Conservation (phyloP, 1,140 invertebrate genomes). For the Kradibia gibbosae region DNA sequence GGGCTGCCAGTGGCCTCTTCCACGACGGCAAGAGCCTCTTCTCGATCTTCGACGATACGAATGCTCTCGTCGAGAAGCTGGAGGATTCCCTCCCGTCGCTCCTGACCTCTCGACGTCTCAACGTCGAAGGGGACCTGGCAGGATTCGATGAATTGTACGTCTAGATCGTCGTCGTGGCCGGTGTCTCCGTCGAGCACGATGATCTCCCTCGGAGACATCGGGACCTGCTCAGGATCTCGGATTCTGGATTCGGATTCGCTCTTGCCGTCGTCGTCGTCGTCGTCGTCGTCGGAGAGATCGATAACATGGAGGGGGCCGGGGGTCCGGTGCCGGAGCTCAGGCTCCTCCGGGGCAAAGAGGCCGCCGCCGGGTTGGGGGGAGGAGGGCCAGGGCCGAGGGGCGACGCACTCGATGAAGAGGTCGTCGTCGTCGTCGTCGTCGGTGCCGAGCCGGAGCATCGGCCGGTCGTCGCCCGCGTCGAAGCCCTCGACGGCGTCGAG, state of each 20-base stretch:
- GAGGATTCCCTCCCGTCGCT: not conserved
- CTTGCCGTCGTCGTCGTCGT: slow-evolving; percentile 6
- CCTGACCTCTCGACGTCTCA: no score
- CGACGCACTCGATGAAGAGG: not conserved
- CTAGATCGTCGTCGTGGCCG: slow-evolving; percentile 25
- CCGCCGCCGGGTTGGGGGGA: no score
- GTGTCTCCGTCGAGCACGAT: slow-evolving; percentile 29
- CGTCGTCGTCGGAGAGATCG: not conserved
- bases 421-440: not conserved
- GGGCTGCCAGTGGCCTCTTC: no score
- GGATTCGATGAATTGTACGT: not conserved
- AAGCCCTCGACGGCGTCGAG: not conserved
- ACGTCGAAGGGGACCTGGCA: not conserved
- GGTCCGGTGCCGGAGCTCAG: no score
- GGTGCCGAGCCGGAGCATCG: not conserved
- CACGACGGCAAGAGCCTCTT: no score
- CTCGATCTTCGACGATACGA: not conserved
- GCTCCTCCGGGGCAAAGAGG: no score
- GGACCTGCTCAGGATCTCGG: no score
- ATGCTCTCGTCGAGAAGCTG: not conserved
- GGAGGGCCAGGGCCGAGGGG: no score
- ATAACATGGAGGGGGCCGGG: not conserved
- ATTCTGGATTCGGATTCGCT: no score
- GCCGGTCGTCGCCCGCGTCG: not conserved
- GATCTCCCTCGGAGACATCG: not conserved